Evolutionary conservation across 2,113 vertebrate species (phyloP).

Genomic region (Illadopsis cleaveri): DNA sequence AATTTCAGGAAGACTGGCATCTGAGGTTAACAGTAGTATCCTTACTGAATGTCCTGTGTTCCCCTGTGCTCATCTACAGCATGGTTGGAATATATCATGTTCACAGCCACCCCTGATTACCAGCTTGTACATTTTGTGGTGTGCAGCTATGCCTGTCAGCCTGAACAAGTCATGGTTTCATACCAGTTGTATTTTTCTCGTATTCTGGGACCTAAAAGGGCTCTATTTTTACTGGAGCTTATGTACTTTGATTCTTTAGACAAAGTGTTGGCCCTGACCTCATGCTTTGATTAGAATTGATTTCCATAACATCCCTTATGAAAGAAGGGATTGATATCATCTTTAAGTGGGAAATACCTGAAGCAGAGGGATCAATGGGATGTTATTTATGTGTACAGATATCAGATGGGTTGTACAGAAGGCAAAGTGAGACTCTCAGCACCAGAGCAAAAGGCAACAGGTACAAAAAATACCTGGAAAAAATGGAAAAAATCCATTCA

Average conservation of each 20-base stretch:
- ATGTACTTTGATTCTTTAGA: not conserved
- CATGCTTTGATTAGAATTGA: not conserved
- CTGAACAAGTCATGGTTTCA: not conserved
- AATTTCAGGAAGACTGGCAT: not conserved
- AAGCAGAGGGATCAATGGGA: not conserved
- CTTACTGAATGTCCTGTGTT: not conserved
- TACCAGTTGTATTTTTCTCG: not conserved
- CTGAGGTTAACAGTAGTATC: not conserved
- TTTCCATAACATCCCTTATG: not conserved
- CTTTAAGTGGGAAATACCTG: not conserved
- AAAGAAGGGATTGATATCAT: not conserved
- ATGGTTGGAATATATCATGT: fast-evolving
- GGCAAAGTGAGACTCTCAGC: not conserved
- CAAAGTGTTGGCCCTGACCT: not conserved
- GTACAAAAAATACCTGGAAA: not conserved
- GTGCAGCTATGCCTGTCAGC: not conserved
- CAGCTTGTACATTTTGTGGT: not conserved
- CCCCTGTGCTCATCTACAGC: not conserved
- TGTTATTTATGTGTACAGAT: not conserved
- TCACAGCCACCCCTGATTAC: not conserved
- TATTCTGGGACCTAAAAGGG: not conserved
- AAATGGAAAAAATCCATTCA: not conserved
- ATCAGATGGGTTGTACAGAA: not conserved
- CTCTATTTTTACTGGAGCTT: not conserved
- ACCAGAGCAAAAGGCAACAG: not conserved